Conservation (phyloP, 2,797 vertebrate genomes). For the Enteromius anoplus region DNA sequence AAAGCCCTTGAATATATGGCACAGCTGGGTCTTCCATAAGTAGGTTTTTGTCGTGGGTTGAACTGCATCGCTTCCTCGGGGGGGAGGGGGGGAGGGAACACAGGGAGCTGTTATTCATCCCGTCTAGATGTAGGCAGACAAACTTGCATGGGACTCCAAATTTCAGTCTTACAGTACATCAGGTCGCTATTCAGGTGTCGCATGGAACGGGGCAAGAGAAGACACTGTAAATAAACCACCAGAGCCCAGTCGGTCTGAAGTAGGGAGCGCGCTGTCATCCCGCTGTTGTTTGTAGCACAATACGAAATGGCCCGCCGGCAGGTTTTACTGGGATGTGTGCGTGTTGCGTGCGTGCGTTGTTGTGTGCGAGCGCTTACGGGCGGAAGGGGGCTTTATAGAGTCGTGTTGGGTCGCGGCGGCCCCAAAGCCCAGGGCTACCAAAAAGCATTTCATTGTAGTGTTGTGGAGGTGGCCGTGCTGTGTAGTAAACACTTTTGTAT, state of each 20-base stretch:
- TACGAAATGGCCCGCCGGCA: conserved; percentile 50
- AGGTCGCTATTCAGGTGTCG: conserved; percentile 40
- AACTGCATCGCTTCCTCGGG: conserved; percentile 46
- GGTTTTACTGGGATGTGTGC: conserved; percentile 49
- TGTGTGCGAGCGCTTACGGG: conserved; percentile 34
- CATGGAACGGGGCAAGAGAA: conserved; percentile 40
- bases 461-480: conserved; percentile 74
- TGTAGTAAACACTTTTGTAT: conserved; percentile 75
- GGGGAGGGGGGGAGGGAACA: conserved; percentile 30
- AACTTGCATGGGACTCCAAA: conserved; percentile 41
- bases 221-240: conserved; percentile 58
- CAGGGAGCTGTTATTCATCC: conserved; percentile 47
- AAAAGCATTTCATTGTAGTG: conserved; percentile 71
- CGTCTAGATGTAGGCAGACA: conserved; percentile 22
- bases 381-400: conserved; percentile 57
- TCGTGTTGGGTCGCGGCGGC: conserved; percentile 48
- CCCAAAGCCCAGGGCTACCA: conserved; percentile 63
- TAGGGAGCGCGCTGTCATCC: conserved; percentile 44
- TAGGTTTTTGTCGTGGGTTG: conserved; percentile 53
- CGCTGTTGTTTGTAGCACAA: conserved; percentile 61
- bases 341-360: conserved; percentile 34
- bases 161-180: conserved; percentile 47
- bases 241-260: conserved; percentile 6
- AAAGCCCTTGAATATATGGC: conserved; percentile 49
- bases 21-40: conserved; percentile 57